phyloP scores from a whole-genome alignment of 35 echinoderm and acorn worm species.

The Patiria miniata region DNA sequence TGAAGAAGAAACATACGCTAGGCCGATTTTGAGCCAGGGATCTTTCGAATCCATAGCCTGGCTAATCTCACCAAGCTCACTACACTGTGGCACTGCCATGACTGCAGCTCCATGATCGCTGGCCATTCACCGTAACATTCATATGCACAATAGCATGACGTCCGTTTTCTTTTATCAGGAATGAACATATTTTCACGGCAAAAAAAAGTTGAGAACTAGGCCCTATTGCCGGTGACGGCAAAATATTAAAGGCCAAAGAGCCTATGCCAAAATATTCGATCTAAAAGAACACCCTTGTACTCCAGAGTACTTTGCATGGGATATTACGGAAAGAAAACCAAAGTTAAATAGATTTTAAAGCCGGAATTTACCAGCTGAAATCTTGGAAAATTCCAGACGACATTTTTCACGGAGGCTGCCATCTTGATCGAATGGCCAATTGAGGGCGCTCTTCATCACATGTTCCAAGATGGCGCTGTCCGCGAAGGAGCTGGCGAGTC shows the following conservation, averaged over 20 bases:
- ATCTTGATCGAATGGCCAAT: background rate
- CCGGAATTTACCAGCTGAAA: background rate
- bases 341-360: background rate
- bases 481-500: slow-evolving; percentile 5
- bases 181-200: background rate
- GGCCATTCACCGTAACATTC: no score
- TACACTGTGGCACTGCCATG: no score
- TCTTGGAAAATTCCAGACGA: background rate
- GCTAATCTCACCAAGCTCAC: no score
- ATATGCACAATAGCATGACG: no score
- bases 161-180: no score
- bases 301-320: background rate
- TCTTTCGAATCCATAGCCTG: no score
- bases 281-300: background rate
- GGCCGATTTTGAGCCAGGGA: no score
- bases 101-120: no score
- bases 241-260: background rate
- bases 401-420: slow-evolving; percentile 12
- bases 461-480: slow-evolving; percentile 20
- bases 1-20: no score
- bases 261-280: background rate
- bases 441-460: slow-evolving; percentile 1
- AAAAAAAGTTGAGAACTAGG: background rate
- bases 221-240: background rate
- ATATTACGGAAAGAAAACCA: no score